Base-by-base conservation (phyloP, 2,888 invertebrate genomes). In the Unio delphinus region DNA sequence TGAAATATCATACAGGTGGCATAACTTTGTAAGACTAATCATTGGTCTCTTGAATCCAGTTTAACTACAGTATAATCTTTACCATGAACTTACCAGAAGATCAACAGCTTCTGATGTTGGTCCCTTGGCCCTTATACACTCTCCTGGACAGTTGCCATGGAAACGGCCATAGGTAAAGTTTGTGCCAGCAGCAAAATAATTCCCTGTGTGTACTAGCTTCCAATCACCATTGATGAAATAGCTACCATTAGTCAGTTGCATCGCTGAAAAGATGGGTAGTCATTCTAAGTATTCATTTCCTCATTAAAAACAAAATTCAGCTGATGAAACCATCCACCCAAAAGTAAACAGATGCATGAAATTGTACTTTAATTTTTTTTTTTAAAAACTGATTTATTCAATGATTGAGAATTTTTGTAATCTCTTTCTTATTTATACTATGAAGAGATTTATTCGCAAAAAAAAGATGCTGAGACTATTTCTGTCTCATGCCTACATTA, bases 181-280 rank as follows among this genome's bases (percentile, higher is more conserved):
- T 1, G 96, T 94, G 3, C 96, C 96, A 17, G 94, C 95, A 28
- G 87, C 95, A 79, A 94, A 93, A 86, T 95, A 94, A 58, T 92
- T 92, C 55, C 95, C 93, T 80, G 94, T 93, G 34, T 67, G 57
- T 81, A 93, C 93, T 80, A 94, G 95, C 94, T 92, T 73, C 91
- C 95, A 94, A 86, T 95, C 94, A 1, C 96, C 96, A 88, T 97
- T 97, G 84, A 97, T 92, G 78, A 96, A 93, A 64, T 81, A 83
- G 55, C 74, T 69, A 57, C 95, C 94, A 88, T 95, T 94, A 70
- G 93, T 91, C 80, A 93, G 92, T 88, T 94, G 93, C 84, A 96
- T 91, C 77, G 96, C 96, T 96, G 90, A 68, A 91, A 71, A 62
- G 56, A n/a, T 5, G 54, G 45, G 45, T 45, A 45, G 15, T 45